Evolutionary conservation across 2,888 invertebrate species (phyloP), one percentile per base, ranked within the genome.

Genomic region (Strigamia crassipes): DNA sequence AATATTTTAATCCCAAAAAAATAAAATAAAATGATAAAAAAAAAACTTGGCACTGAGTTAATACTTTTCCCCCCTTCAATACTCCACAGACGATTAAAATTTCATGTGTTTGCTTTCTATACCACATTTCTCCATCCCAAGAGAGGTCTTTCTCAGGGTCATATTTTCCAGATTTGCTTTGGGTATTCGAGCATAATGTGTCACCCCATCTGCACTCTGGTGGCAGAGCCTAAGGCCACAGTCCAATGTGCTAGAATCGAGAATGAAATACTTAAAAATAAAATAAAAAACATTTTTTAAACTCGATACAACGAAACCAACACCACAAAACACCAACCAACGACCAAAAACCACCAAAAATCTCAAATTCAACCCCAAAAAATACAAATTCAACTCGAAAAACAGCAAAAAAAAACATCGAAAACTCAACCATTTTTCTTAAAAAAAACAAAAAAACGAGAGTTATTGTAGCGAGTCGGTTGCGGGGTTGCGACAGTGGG

Each of bases 161-260:
- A 73, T 73, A 73, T 73, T 73, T 73, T 73, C 73, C 73, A 73
- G 73, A 73, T 73, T 73, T 73, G 27, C 31, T 73, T 73, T 73
- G 73, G 73, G 31, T 73, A 31, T 73, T 73, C 27, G 73, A 31
- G 73, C 31, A 73, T 73, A 73, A 73, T 73, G 73, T 73, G 73
- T 73, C 73, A 73, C 73, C 73, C 73, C 73, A 73, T 73, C 31
- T 73, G 73, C 73, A 73, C 73, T 73, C 73, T 31, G 9, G 27
- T 27, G 73, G 27, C 73, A 73, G 15, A 73, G 13, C 73, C 73
- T 73, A 31, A 27, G 73, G 73, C 73, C 73, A 73, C 73, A 31
- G 73, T 73, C 73, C 73, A 73, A 73, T 73, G 73, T 73, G 73
- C 73, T 73, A 31, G 31, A 73, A 73, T 31, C n/a, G 15, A 31